phyloP scores from a whole-genome alignment of 2,888 invertebrate species.

The Plebejus argus region DNA sequence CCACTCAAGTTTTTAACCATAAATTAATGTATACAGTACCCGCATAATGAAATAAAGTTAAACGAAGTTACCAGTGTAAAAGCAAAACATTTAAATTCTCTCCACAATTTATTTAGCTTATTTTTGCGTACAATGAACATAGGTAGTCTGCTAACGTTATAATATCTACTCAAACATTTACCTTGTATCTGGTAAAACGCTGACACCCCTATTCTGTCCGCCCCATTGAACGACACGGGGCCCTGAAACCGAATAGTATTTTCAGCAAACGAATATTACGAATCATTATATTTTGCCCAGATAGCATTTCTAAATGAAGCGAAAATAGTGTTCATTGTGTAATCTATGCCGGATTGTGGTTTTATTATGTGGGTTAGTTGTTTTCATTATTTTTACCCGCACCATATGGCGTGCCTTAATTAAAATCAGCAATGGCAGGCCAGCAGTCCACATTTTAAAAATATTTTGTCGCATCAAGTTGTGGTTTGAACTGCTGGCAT shows the following conservation, averaged over 20 bases:
- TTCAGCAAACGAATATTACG: conserved; percentile 16
- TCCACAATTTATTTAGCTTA: not conserved
- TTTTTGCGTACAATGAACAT: not conserved
- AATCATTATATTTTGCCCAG: conserved; percentile 10
- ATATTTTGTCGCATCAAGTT: not conserved
- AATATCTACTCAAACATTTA: conserved; percentile 51
- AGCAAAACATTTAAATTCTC: not conserved
- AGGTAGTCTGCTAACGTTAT: not conserved
- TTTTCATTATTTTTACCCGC: not conserved
- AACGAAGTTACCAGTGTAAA: not conserved
- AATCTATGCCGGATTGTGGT: not conserved
- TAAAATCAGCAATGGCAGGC: not conserved
- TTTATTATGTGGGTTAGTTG: not conserved
- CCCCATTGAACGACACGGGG: conserved; percentile 93
- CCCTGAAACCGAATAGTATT: conserved; percentile 82
- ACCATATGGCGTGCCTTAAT: not conserved
- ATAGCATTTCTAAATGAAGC: not conserved
- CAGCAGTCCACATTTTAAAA: not conserved
- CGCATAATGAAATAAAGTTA: not conserved
- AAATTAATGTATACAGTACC: not conserved
- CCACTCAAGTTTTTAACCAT: not conserved
- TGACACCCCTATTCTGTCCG: conserved; percentile 93
- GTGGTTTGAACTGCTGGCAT: not conserved
- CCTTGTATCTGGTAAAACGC: conserved; percentile 94
- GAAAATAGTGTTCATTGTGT: not conserved